Evolutionary conservation across 2,797 vertebrate species (phyloP), one percentile per base, ranked within the genome.

Genomic region (Threskiornis aethiopicus): DNA sequence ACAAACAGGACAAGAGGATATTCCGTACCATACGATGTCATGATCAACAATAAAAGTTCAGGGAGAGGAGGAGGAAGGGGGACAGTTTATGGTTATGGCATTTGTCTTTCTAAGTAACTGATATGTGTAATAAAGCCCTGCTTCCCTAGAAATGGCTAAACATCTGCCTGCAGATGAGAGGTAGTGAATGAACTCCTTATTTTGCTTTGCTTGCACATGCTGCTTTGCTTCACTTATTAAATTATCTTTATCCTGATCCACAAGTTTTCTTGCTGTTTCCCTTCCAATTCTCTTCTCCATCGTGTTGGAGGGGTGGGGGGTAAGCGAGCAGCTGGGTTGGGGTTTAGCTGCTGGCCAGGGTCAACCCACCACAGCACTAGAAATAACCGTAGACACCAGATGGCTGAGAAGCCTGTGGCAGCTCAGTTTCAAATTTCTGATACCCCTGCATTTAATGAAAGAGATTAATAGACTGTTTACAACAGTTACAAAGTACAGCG

Each of bases 391-490:
- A 65, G 21, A 29, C 16, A 86, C 16, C 12, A 88, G 18, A 44
- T 26, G 55, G 37, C 4, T 57, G n/a, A 66, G 37, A 93, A 71
- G 8, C 4, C 24, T 84, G 18, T 29, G 10, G 14, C 13, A 77
- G 18, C 3, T 10, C 35, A 55, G 7, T 58, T 72, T 72, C 44
- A 86, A 67, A 72, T 86, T 86, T 79, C 26, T 86, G 44, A 44
- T 64, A 72, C 1, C 0, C 1, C 5, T 55, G 47, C 6, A 25
- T 55, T 72, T 91, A 93, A 55, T 66, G 39, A 84, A 95, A 84
- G 25, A 80, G 11, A 91, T 92, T 88, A 86, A 94, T 72, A 81
- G 46, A 41, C 19, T 86, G 39, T 58, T 95, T 95, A 79, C 24
- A 66, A 44, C 20, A 88, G 39, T 47, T 80, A 37, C n/a, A 52